Evolutionary conservation across 2,888 invertebrate genomes (phyloP), one percentile per base, ranked within the genome.

Genomic region (Melitaea athalia): DNA sequence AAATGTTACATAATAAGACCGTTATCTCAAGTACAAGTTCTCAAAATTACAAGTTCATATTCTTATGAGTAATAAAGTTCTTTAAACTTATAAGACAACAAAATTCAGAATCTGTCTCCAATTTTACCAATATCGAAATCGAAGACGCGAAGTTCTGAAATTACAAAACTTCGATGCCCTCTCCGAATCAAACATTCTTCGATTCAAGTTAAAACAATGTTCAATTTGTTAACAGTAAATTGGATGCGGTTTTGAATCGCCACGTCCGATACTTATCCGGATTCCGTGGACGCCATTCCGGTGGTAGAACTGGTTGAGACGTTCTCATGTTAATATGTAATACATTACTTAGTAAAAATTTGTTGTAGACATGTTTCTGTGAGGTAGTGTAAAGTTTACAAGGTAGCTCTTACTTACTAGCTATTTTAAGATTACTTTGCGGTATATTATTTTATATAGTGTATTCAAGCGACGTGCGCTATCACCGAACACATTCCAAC

Each of bases 151-250:
- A 53, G 11, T 31, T 6, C 2, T 53, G 14, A 53, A 33, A 53
- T 53, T 31, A 33, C 47, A 33, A 33, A 33, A 33, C 31, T n/a
- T 52, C 17, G 12, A 33, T 57, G 31, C 55, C 64, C n/a, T 12
- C 52, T 66, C 59, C 50, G 50, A 12, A 5, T 42, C 52, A 60
- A 68, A 24, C 52, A 63, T 57, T 74, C 61, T 11, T 43, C 49
- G 43, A 65, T 77, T 73, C 71, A 17, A 17, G 72, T 63, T 55
- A 62, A 71, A 73, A 72, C 73, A 74, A 67, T 71, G 76, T 79
- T 78, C 79, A 78, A 81, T 83, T 82, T 79, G 80, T 81, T 79
- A 81, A 81, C 78, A 77, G 73, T 80, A 81, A 82, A 84, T 83
- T 82, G 83, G 81, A 78, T 79, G 82, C 75, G 82, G 83, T 81